Evolutionary conservation across 2,113 vertebrate species (phyloP), one percentile per base, ranked within the genome.

Genomic region (Sisor rabdophorus): DNA sequence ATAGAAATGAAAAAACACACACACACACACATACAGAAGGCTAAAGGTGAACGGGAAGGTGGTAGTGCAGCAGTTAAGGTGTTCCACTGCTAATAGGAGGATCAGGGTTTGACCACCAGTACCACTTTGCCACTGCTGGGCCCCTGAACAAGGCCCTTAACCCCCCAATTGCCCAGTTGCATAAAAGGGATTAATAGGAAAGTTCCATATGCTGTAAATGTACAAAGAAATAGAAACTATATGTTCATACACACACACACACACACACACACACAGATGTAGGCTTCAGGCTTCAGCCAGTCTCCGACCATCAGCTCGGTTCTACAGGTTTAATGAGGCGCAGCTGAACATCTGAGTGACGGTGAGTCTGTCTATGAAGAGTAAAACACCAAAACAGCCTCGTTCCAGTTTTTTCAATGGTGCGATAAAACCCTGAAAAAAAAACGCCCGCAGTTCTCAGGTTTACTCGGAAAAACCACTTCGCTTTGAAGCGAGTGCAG

Each of bases 341-440:
- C 70, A 71, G 84, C 87, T 63, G 78, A 70, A 89, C 88, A 90
- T 91, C 86, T 87, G 88, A 86, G 86, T 70, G 81, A 74, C 56
- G 75, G 48, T 84, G 86, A 70, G 80, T 71, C 40, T 72, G 28
- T 20, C 32, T 81, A 71, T 74, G 77, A 80, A 79, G 81, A 67
- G 54, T 75, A 75, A 69, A 71, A 58, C 71, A 78, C 36, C 54
- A 76, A 87, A 55, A 81, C 80, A 60, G 76, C 71, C 48, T 82
- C 82, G 81, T 83, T 81, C 80, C 80, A 75, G 79, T 87, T 72
- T 82, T 84, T 83, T 81, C 52, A 78, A 58, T 17, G 40, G 71
- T 40, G 69, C 71, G 79, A 86, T 76, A 77, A 84, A 76, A 60
- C 36, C 36, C 40, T 56, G n/a, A 4, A n/a, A 48, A 79, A 73